Base-by-base conservation (phyloP, 2,888 invertebrate species). In the Crepidodera aurea region DNA sequence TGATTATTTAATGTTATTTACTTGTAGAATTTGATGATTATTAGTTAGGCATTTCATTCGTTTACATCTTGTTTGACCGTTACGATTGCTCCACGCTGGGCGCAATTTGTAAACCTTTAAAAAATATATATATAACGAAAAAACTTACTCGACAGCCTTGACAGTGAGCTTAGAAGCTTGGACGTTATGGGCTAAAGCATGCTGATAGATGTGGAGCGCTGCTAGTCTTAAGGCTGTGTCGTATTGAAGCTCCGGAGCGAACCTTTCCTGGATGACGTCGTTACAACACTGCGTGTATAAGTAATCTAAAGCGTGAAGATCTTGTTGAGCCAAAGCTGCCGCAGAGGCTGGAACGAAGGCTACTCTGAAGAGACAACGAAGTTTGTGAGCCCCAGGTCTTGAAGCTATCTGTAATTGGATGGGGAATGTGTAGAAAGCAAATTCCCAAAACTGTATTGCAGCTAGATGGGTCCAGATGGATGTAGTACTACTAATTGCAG, bases 231-330 rank as follows among this genome's bases (percentile, higher is more conserved):
- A 79, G 16, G 94, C 94, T 15, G 92, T 90, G 72, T 96, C 96
- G 39, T 94, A 92, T 76, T 91, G 90, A 70, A 96, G 84, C 77
- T 96, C 96, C 0, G 94, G 93, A 0, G 94, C 90, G 79, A 94
- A 95, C 63, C 95, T 81, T 76, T 96, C 96, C 76, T 94, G 92
- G 0, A 94, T 91, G 10, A 96, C 94, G 81, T 96, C 96, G 78
- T 95, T 96, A 79, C 95, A 94, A 81, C 95, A 94, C 83, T 95
- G 95, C 79, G 89, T 86, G 82, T 92, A 95, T 29, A 95, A 85
- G 81, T 95, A 96, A 81, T 96, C 95, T 73, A 96, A 86, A 0
- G 94, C 92, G 15, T 90, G 88, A 10, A 93, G 85, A 83, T 96
- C 96, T 69, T 87, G 86, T 78, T 92, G 90, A 0, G 94, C 91